Conservation (phyloP, 2,113 vertebrate genomes). For the Cephalopterus ornatus region DNA sequence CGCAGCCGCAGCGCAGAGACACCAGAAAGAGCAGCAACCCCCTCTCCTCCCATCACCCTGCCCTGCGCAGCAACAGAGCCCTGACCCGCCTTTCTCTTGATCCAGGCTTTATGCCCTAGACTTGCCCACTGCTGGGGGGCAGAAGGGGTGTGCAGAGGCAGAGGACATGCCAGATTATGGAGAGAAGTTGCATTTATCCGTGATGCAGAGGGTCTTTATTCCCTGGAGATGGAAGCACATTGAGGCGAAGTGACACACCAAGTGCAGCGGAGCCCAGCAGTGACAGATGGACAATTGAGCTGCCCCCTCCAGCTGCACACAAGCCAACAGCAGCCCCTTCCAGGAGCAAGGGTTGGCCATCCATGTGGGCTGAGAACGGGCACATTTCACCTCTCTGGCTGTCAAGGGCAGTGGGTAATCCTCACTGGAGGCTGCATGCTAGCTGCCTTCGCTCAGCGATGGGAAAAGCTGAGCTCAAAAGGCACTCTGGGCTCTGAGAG, state of each 20-base stretch:
- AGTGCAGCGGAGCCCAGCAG: rapidly evolving
- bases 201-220: neutral
- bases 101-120: neutral
- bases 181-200: rapidly evolving
- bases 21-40: neutral
- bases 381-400: neutral
- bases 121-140: neutral
- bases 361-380: neutral
- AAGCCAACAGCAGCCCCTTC: neutral
- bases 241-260: neutral
- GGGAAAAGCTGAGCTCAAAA: neutral
- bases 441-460: neutral
- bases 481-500: neutral
- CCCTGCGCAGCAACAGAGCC: neutral
- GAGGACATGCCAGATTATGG: neutral
- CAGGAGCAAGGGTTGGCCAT: neutral
- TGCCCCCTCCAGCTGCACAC: neutral
- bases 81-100: neutral
- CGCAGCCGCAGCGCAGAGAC: rapidly evolving
- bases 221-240: neutral
- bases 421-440: neutral
- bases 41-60: neutral
- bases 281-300: neutral
- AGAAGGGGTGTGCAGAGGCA: neutral
- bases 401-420: neutral